Conservation (phyloP, 2,113 vertebrate species). For the Sturnira hondurensis region DNA sequence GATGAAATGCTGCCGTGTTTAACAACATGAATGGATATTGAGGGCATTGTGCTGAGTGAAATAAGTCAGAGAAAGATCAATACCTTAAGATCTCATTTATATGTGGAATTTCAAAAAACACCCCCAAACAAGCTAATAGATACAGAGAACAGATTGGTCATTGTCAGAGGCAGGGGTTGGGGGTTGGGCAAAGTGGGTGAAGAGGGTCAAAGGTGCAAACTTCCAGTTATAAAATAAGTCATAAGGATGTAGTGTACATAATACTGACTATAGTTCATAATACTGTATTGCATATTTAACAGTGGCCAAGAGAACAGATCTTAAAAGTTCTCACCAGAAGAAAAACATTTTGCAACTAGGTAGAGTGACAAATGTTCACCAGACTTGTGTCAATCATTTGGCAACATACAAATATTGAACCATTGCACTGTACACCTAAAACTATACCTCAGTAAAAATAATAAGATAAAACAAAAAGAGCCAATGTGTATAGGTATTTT, state of each 20-base stretch:
- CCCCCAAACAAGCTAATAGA: neutral
- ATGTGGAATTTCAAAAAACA: neutral
- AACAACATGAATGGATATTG: neutral
- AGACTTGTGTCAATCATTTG: neutral
- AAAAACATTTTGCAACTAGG: neutral
- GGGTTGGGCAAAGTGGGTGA: neutral
- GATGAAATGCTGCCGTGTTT: neutral
- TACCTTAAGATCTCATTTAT: neutral
- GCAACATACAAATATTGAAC: neutral
- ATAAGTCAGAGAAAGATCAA: neutral
- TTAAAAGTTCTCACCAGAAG: neutral
- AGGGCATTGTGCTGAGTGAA: neutral
- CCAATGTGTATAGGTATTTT: neutral
- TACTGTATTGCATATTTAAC: neutral
- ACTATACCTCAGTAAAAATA: neutral
- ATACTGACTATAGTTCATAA: neutral
- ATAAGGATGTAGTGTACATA: neutral
- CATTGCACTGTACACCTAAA: neutral
- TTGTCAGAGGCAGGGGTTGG: rapidly evolving
- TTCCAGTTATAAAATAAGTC: neutral
- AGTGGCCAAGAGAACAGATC: neutral
- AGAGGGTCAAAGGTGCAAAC: neutral
- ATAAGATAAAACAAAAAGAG: neutral
- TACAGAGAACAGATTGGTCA: neutral
- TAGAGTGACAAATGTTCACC: neutral